Evolutionary conservation across 2,888 invertebrate species (phyloP), one percentile per base, ranked within the genome.

Genomic region (Caenorhabditis angaria): DNA sequence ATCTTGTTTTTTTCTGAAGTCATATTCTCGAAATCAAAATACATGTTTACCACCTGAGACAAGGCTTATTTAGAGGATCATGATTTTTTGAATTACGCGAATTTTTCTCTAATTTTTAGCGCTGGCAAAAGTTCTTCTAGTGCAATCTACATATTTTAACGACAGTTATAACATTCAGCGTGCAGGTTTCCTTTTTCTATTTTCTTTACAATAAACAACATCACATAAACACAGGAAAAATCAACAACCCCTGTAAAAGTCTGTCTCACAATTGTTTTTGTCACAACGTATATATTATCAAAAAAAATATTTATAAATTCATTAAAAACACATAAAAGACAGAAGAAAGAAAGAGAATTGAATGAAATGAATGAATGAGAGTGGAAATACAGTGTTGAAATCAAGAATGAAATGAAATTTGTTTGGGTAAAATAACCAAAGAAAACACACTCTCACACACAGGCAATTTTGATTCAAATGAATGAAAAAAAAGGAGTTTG

Each of bases 391-490:
- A 50, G 22, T 35, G 35, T 10, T 10, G 12, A 50, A 20, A 24
- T 50, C 50, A 50, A 50, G 5, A 22, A 50, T 22, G 22, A 8
- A 50, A 48, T 14, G 4, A 48, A 48, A 48, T n/a, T 20, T 50
- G 1, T 20, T 3, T 20, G 18, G 50, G 50, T 8, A 53, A 59
- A 29, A 27, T 3, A 27, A 70, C 61, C 61, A 70, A 61, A 65
- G 62, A 58, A 48, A 54, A 70, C 65, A 70, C 65, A 70, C 70
- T 61, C 70, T 70, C 70, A 59, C 63, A 70, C 61, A 59, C 65
- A 70, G 65, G 65, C 70, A 70, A 62, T 60, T 64, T 64, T 62
- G 61, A 61, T 61, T 65, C 61, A 58, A 65, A 61, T 47, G 47
- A 3, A 41, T n/a, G 48, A 32, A 48, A 66, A 35, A 66, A 53